A percentile compares a stretch with the other conserved stretches of the same genome.
These are phyloP conservation scores for Macheiramphus alcinus DNA, from an alignment of 2,113 vertebrate species.

Conservation along the genomic window DNA sequence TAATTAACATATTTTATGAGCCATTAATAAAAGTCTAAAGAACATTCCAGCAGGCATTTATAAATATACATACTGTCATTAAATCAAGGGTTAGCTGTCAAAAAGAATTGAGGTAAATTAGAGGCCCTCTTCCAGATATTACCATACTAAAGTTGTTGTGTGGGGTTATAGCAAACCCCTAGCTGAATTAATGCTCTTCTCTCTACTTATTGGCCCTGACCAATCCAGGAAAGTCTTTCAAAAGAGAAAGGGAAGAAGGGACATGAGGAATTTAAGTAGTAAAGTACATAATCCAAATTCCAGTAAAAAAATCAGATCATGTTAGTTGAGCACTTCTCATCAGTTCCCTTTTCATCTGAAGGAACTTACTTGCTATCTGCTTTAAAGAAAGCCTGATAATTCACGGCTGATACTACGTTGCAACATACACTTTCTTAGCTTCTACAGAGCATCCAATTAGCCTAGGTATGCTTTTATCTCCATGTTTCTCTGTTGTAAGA, in stretches of 20 bases:
- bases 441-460: conserved; percentile 35
- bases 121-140: background rate
- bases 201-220: background rate
- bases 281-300: background rate
- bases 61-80: background rate
- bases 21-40: background rate
- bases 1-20: background rate
- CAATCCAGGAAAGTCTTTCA: background rate
- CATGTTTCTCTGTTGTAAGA: conserved; percentile 10
- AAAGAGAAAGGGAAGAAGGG: background rate
- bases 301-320: background rate
- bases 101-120: background rate
- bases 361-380: background rate
- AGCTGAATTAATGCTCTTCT: background rate
- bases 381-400: background rate
- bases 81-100: background rate
- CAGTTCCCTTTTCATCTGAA: background rate
- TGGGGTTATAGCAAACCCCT: fast-evolving
- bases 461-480: conserved; percentile 49
- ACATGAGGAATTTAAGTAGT: background rate
- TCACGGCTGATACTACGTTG: background rate
- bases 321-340: background rate
- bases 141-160: background rate
- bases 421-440: background rate
- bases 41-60: background rate